Conservation (phyloP, 2,888 invertebrate genomes). For the Hylaea fasciaria region DNA sequence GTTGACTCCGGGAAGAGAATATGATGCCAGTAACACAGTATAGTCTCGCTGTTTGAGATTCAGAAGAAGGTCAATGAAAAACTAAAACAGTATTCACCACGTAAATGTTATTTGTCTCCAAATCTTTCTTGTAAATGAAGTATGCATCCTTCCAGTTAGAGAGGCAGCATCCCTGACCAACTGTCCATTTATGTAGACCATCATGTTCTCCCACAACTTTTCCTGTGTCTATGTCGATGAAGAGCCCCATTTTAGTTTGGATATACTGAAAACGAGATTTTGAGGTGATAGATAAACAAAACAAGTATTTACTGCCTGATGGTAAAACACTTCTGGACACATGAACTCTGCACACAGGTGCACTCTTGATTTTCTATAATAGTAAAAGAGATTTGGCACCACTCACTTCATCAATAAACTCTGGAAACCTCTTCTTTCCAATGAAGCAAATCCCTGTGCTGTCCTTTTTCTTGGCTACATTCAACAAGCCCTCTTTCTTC, state of each 20-base stretch:
- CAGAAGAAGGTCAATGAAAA: neutral
- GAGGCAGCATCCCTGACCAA: conserved; percentile 93
- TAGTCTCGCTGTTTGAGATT: too few species aligned
- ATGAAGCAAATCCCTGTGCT: conserved; percentile 99
- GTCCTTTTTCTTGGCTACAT: conserved; percentile 90
- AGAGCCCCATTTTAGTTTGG: conserved; percentile 89
- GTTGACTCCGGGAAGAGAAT: too few species aligned
- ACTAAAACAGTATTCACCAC: conserved; percentile 84
- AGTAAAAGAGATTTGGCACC: conserved; percentile 86
- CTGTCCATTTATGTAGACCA: conserved; percentile 96
- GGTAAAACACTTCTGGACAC: too few species aligned
- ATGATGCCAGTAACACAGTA: too few species aligned
- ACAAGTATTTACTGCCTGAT: too few species aligned
- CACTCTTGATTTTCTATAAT: conserved; percentile 41
- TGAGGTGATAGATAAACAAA: too few species aligned
- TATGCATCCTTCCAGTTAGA: conserved; percentile 86
- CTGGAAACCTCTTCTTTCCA: conserved; percentile 93
- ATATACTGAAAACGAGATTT: conserved; percentile 93
- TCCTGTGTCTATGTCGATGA: conserved; percentile 93
- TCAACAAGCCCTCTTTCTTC: conserved; percentile 86
- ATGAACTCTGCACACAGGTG: too few species aligned
- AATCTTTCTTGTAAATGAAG: conserved; percentile 90
- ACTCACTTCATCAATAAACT: conserved; percentile 94
- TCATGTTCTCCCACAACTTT: conserved; percentile 90
- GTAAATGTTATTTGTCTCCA: conserved; percentile 88